phyloP scores from a whole-genome alignment of 2,888 invertebrate species.

The Diachrysia chrysitis region DNA sequence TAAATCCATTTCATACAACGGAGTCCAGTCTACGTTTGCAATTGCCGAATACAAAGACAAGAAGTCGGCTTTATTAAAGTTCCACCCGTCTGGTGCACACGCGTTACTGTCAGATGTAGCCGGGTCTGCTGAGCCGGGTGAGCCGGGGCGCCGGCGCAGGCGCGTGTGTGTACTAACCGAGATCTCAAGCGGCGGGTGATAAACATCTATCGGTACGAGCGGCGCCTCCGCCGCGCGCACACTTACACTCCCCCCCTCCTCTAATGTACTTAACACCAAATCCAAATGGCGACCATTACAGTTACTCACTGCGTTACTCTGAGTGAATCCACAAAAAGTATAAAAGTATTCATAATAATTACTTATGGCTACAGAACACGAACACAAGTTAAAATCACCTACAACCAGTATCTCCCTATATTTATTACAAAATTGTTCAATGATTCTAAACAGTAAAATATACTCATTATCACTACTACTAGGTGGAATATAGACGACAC shows the following conservation, averaged over 20 bases:
- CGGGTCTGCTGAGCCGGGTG: too few species aligned
- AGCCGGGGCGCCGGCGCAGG: not conserved
- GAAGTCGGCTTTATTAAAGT: slow-evolving; percentile 23
- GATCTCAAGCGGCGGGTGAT: not conserved
- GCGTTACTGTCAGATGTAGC: not conserved
- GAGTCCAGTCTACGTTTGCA: slow-evolving; percentile 19
- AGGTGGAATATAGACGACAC: slow-evolving; percentile 22
- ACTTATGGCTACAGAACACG: not conserved
- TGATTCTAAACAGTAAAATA: slow-evolving; percentile 14
- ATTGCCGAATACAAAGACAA: slow-evolving; percentile 12
- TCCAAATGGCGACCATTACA: slow-evolving; percentile 2
- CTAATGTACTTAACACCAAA: not conserved
- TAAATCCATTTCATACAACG: slow-evolving; percentile 20
- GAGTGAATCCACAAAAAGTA: slow-evolving; percentile 18
- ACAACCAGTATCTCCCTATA: slow-evolving; percentile 17
- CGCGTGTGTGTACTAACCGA: not conserved
- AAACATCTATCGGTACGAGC: not conserved
- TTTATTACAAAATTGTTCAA: slow-evolving; percentile 18
- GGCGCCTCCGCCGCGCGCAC: not conserved
- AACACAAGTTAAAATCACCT: slow-evolving; percentile 35
- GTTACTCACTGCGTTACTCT: slow-evolving; percentile 7
- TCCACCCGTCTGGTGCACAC: too few species aligned
- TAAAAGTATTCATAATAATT: slow-evolving; percentile 7
- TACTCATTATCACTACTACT: slow-evolving; percentile 20
- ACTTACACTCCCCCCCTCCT: not conserved